Percentiles rank a stretch among this genome's conserved stretches.
Conservation (phyloP, 2,113 vertebrate genomes). For the Melospiza melodia region DNA sequence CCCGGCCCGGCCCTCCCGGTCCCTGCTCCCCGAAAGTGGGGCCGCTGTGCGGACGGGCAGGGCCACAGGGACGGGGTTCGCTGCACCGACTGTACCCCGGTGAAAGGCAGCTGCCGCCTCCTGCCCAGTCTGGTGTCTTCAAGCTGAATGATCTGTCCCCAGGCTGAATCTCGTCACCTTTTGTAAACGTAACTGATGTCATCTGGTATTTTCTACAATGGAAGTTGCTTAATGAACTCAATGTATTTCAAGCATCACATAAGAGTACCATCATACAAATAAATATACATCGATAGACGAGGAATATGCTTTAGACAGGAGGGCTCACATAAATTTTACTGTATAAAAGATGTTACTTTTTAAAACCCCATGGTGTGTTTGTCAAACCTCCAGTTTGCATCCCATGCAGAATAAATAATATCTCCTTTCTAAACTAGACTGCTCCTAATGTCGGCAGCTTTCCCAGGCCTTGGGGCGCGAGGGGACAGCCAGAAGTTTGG, state of each 20-base stretch:
- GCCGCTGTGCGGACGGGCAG: background rate
- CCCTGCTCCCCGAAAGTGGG: background rate
- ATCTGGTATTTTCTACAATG: background rate
- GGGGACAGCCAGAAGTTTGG: background rate
- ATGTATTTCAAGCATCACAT: background rate
- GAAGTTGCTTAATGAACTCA: background rate
- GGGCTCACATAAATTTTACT: background rate
- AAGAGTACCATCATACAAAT: background rate
- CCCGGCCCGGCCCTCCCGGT: background rate
- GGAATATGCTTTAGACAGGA: background rate
- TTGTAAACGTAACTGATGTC: background rate
- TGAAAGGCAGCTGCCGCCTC: background rate
- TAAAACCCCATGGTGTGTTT: background rate
- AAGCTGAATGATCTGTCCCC: background rate
- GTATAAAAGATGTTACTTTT: background rate
- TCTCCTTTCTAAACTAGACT: background rate
- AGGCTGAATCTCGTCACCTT: background rate
- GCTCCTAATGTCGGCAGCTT: background rate
- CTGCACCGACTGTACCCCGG: background rate
- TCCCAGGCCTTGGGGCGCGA: fast-evolving
- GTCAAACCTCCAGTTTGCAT: background rate
- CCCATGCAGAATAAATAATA: fast-evolving
- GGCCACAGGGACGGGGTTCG: background rate
- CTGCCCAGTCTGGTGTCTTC: background rate
- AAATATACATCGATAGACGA: background rate